Conservation (phyloP, 2,888 invertebrate genomes). For the Cephus pygmeus region DNA sequence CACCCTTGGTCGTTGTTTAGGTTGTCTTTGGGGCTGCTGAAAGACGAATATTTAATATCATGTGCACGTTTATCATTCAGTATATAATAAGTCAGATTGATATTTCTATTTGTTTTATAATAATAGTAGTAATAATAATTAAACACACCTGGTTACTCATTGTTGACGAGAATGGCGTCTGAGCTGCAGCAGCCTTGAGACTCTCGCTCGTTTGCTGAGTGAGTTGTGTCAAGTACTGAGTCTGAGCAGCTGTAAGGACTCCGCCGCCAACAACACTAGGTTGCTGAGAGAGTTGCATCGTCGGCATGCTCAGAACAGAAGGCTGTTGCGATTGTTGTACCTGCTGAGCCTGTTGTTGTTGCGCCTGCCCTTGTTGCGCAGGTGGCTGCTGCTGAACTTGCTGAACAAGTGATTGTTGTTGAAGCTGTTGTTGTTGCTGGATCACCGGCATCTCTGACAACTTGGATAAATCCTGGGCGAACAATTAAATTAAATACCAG, state of each 20-base stretch:
- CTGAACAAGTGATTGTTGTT: conserved; percentile 54
- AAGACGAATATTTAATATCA: not conserved
- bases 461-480: conserved; percentile 50
- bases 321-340: conserved; percentile 47
- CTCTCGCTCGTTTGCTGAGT: conserved; percentile 70
- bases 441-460: conserved; percentile 54
- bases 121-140: not conserved
- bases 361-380: conserved; percentile 13
- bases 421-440: conserved; percentile 67
- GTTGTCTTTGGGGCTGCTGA: conserved; percentile 54
- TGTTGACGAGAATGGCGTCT: conserved; percentile 51
- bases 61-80: conserved; percentile 9
- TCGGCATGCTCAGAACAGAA: conserved; percentile 51
- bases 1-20: conserved; percentile 59
- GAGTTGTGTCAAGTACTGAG: conserved; percentile 71
- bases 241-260: conserved; percentile 70
- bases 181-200: conserved; percentile 67
- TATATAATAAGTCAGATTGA: conserved; percentile 6
- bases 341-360: conserved; percentile 51
- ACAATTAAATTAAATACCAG: not conserved
- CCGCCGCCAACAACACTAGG: conserved; percentile 61
- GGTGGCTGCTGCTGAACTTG: conserved; percentile 45
- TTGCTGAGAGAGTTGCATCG: conserved; percentile 62
- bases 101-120: not conserved
- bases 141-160: conserved; percentile 52